Evolutionary conservation across 2,888 invertebrate species (phyloP).

Genomic region (Ernsta delagoae): DNA sequence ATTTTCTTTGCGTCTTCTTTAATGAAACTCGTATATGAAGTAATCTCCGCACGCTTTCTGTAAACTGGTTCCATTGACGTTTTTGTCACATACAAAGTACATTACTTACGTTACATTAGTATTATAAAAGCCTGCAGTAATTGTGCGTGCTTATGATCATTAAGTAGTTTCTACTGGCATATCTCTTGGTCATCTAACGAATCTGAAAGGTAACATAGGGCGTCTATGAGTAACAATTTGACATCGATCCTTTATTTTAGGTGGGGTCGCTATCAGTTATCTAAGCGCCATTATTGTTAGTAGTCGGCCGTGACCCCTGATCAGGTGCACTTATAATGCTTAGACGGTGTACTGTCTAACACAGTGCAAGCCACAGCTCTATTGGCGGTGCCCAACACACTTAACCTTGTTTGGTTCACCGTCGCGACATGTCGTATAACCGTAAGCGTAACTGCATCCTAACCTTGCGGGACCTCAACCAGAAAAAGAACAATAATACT

Average conservation of each 20-base stretch:
- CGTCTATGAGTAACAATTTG: constrained; percentile 51
- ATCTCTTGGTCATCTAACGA: constrained; percentile 22
- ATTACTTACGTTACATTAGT: constrained; percentile 33
- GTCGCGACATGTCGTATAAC: constrained; percentile 60
- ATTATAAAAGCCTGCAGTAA: constrained; percentile 26
- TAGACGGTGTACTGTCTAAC: constrained; percentile 59
- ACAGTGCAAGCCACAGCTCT: constrained; percentile 40
- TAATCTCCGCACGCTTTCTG: constrained; percentile 36
- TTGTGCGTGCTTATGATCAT: constrained; percentile 18
- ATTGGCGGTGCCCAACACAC: constrained; percentile 60
- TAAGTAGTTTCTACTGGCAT: constrained; percentile 25
- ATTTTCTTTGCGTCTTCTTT: constrained; percentile 31
- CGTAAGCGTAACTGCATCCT: constrained; percentile 45
- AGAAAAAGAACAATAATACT: constrained; percentile 41
- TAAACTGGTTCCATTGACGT: constrained; percentile 31
- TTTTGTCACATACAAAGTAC: constrained; percentile 29
- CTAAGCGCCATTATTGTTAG: constrained; percentile 63
- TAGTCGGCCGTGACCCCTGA: constrained; percentile 74
- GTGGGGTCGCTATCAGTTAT: constrained; percentile 43
- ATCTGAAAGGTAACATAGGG: constrained; percentile 27
- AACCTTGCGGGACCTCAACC: constrained; percentile 44
- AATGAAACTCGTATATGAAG: constrained; percentile 25
- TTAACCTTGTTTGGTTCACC: constrained; percentile 72
- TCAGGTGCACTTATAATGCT: constrained; percentile 59
- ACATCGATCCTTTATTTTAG: constrained; percentile 41